Evolutionary conservation across 1,140 invertebrate species (phyloP).

Genomic region (Lasioglossum albipes): DNA sequence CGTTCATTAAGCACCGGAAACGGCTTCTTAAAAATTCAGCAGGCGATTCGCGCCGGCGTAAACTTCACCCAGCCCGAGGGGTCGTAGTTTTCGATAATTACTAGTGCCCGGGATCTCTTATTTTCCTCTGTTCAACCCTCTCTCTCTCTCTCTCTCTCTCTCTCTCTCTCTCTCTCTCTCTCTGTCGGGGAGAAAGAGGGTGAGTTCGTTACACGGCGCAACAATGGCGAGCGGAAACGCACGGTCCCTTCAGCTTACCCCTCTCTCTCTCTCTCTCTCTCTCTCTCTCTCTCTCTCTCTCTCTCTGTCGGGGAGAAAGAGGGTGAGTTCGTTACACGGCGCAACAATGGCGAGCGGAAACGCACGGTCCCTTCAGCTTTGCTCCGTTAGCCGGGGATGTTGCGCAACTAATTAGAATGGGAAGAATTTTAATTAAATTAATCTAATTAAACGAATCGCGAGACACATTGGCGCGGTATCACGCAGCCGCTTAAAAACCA

Average conservation of each 20-base stretch:
- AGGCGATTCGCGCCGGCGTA: constrained; percentile 15
- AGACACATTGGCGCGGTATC: constrained; percentile 22
- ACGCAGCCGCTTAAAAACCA: background rate
- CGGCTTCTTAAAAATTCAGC: constrained; percentile 41
- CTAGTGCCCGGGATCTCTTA: constrained; percentile 7
- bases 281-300: too few relatives aligned
- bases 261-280: background rate
- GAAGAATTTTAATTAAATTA: constrained; percentile 59
- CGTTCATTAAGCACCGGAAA: background rate
- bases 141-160: background rate
- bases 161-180: background rate
- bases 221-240: constrained; percentile 11
- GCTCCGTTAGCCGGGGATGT: constrained; percentile 31
- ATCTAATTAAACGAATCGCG: constrained; percentile 54
- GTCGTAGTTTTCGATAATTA: constrained; percentile 41
- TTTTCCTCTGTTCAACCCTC: background rate
- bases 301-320: background rate
- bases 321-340: constrained; percentile 12
- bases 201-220: constrained; percentile 17
- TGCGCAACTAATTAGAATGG: constrained; percentile 52
- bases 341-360: constrained; percentile 18
- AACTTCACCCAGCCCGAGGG: background rate
- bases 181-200: background rate
- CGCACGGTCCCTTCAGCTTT: constrained; percentile 16
- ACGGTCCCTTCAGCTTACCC: constrained; percentile 16